Conservation (phyloP, 2,888 invertebrate species). For the Leucophora obtusa region DNA sequence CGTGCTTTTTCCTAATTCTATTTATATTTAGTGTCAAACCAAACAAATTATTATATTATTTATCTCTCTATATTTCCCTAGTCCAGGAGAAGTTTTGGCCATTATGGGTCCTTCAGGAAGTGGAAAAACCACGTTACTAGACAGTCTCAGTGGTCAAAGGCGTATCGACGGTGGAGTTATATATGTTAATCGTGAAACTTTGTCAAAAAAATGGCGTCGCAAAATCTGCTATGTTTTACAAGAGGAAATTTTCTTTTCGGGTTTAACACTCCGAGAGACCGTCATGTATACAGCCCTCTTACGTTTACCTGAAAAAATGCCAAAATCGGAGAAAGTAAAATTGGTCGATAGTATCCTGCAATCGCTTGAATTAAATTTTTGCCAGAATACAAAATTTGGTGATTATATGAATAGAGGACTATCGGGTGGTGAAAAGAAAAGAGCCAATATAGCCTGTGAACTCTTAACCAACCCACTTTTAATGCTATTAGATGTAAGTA, state of each 20-base stretch:
- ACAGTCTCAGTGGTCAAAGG: constrained; percentile 86
- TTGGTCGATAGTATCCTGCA: constrained; percentile 88
- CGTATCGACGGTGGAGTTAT: constrained; percentile 84
- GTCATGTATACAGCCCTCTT: constrained; percentile 82
- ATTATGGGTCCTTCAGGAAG: constrained; percentile 90
- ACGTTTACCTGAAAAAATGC: constrained; percentile 85
- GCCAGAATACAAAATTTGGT: constrained; percentile 89
- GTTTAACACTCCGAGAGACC: constrained; percentile 87
- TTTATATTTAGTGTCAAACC: no score
- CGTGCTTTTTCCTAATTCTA: no score
- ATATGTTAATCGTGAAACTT: constrained; percentile 82
- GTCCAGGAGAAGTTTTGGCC: constrained; percentile 88
- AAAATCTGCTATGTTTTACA: constrained; percentile 90
- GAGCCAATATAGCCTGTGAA: constrained; percentile 90
- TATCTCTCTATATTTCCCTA: constrained; percentile 67
- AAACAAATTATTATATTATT: no score
- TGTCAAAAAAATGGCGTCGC: constrained; percentile 85
- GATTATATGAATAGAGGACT: constrained; percentile 87
- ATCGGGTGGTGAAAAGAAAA: constrained; percentile 90
- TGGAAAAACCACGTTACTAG: constrained; percentile 89
- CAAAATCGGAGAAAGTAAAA: constrained; percentile 85
- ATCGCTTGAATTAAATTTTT: constrained; percentile 85
- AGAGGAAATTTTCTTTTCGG: constrained; percentile 89
- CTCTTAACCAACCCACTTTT: constrained; percentile 88
- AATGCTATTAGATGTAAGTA: constrained; percentile 88